Percentiles rank a stretch among this genome's conserved stretches.
Evolutionary conservation across 2,797 vertebrate genomes (phyloP).

Genomic region (Zenarchopterus dispar): DNA sequence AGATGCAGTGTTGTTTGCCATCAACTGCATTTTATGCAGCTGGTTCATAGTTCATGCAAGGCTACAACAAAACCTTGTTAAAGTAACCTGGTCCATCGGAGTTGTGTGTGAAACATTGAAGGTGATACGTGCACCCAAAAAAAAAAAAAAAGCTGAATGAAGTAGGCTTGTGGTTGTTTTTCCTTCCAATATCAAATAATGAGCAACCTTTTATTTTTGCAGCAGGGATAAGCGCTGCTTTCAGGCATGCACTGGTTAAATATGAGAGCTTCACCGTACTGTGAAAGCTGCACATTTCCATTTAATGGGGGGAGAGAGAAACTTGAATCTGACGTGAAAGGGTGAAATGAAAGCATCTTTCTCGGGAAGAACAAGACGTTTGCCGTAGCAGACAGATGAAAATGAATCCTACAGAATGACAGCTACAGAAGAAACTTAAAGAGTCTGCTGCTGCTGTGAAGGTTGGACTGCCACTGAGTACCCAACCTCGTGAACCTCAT

Average conservation of each 20-base stretch:
- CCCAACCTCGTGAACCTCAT: slow-evolving; percentile 79
- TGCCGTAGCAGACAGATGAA: slow-evolving; percentile 27
- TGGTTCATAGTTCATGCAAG: no score
- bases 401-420: slow-evolving; percentile 86
- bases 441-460: slow-evolving; percentile 21
- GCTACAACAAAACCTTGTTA: no score
- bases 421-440: slow-evolving; percentile 63
- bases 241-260: not conserved
- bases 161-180: not conserved
- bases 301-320: no score
- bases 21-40: no score
- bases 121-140: not conserved
- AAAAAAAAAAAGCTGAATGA: not conserved
- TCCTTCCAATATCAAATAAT: no score
- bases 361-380: no score
- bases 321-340: no score
- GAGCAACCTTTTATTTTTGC: not conserved
- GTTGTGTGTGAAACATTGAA: not conserved
- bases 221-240: slow-evolving; percentile 3
- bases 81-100: no score
- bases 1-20: not conserved
- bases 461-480: slow-evolving; percentile 20
- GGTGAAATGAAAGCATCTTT: no score
- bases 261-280: not conserved
- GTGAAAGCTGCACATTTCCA: not conserved